Base-by-base conservation (phyloP, 1,140 invertebrate genomes). In the Procambarus virginalis region DNA sequence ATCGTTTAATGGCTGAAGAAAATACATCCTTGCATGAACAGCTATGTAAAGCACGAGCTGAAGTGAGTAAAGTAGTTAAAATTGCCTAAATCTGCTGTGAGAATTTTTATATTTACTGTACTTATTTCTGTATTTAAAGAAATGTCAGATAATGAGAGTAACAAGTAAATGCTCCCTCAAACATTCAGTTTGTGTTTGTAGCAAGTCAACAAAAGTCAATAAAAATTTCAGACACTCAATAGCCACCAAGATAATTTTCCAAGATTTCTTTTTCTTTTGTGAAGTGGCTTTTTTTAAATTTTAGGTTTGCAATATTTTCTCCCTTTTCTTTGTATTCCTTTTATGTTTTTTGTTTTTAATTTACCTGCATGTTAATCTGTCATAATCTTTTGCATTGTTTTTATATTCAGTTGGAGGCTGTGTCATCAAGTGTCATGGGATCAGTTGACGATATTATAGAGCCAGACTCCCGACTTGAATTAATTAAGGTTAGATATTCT, bases 21-120 rank as follows among this genome's bases (percentile, higher is more conserved):
- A 89, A 89, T 48, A 34, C 70, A 45, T 58, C 81, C 17, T 79
- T 89, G 6, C 88, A 89, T 89, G 88, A 84, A 68, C 48, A 89
- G 46, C 48, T 89, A 12, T 48, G 22, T 68, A 76, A 55, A 73
- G 17, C 80, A 34, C 81, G 79, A 5, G 45, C 81, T 60, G 75
- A 89, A 81, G 88, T 84, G 34, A 84, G 78, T 75, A 14, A 3
- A 9, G 3, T 73, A 2, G 60, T 17, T 73, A 22, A 22, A 34
- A 22, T 73, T 73, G 3, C 22, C 2, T 34, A 73, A 17, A n/a
- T 73, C n/a, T 73, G 34, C 68, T 34, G 6, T 73, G 5, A 34
- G n/a, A 34, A 10, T 73, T 73, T 73, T 22, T 73, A 73, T 73
- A 9, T 34, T 20, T 34, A 34, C 34, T 34, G 34, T 34, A 34